These are phyloP conservation scores for Clavelina lepadiformis DNA, from an alignment of 23 tunicate species.

Conservation along the genomic window DNA sequence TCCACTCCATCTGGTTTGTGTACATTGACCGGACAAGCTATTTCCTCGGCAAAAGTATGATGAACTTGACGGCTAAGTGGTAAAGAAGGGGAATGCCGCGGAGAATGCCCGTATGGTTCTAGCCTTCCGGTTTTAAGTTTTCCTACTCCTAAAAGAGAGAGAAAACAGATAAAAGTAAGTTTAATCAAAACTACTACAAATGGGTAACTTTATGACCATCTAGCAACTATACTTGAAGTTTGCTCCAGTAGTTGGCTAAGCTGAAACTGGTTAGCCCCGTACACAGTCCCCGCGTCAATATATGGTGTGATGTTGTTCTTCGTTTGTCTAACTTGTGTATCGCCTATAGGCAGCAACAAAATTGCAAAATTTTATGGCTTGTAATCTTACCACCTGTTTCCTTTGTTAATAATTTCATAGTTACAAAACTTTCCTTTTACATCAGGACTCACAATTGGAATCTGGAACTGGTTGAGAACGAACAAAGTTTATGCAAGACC, in stretches of 20 bases:
- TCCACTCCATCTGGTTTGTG: constrained; percentile 49
- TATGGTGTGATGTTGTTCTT: constrained; percentile 51
- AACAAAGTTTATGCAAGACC: constrained; percentile 54
- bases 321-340: constrained; percentile 39
- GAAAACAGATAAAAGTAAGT: too few relatives aligned
- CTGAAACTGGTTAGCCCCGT: constrained; percentile 42
- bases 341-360: too few relatives aligned
- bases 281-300: constrained; percentile 68
- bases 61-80: constrained; percentile 34
- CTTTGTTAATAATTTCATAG: too few relatives aligned
- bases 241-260: constrained; percentile 44
- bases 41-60: constrained; percentile 12
- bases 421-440: too few relatives aligned
- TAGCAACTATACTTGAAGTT: constrained; percentile 62
- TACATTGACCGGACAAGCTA: constrained; percentile 41
- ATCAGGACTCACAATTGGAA: constrained; percentile 59
- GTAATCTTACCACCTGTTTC: too few relatives aligned
- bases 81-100: constrained; percentile 24
- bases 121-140: constrained; percentile 18
- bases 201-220: too few relatives aligned
- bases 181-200: too few relatives aligned
- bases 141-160: constrained; percentile 29
- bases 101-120: constrained; percentile 12
- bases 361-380: too few relatives aligned
- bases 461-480: constrained; percentile 66